Evolutionary conservation across 2,113 vertebrate species (phyloP).

Genomic region (Malurus melanocephalus): DNA sequence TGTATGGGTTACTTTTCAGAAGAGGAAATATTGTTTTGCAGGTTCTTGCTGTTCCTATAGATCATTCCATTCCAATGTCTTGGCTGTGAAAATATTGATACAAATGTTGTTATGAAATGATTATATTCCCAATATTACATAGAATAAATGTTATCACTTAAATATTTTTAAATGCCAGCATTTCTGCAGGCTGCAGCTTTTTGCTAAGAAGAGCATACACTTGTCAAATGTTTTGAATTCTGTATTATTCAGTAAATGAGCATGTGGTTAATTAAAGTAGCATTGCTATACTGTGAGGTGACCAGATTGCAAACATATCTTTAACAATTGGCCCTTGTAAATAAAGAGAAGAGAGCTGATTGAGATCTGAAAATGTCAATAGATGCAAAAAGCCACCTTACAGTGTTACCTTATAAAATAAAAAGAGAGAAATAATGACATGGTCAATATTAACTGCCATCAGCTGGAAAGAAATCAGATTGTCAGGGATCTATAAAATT

Average conservation of each 20-base stretch:
- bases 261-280: slow-evolving; percentile 61
- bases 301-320: slow-evolving; percentile 41
- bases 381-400: slow-evolving; percentile 62
- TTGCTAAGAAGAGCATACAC: slow-evolving; percentile 4
- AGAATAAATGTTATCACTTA: slow-evolving; percentile 36
- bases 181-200: slow-evolving; percentile 31
- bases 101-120: not conserved
- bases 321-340: slow-evolving; percentile 61
- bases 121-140: not conserved
- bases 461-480: slow-evolving; percentile 71
- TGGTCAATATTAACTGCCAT: slow-evolving; percentile 75
- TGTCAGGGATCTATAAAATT: slow-evolving; percentile 74
- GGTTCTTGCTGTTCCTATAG: not conserved
- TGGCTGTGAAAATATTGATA: slow-evolving; percentile 26
- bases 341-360: slow-evolving; percentile 45
- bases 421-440: slow-evolving; percentile 63
- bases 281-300: slow-evolving; percentile 35
- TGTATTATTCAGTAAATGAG: slow-evolving; percentile 50
- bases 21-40: not conserved
- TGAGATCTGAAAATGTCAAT: slow-evolving; percentile 70
- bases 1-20: not conserved
- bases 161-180: slow-evolving; percentile 18
- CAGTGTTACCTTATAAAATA: slow-evolving; percentile 57
- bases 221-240: slow-evolving; percentile 46
- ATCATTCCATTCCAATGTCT: slow-evolving; percentile 5